Conservation (phyloP, 2,888 invertebrate species). For the Amphiduros pacificus region DNA sequence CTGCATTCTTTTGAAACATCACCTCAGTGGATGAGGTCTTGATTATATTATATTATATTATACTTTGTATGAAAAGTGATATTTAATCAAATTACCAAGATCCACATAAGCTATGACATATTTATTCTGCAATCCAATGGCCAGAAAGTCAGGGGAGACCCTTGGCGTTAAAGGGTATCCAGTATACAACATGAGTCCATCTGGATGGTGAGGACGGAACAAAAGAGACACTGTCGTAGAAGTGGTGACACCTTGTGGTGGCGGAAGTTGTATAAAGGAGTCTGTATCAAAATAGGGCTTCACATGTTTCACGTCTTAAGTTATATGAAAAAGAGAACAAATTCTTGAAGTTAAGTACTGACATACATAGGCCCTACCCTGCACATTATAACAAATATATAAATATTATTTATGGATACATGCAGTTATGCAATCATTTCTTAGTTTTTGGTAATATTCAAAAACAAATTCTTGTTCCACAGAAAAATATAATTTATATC, state of each 20-base stretch:
- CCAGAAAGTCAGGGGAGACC: constrained; percentile 1
- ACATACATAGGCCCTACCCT: too few relatives aligned
- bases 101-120: constrained; percentile 1
- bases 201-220: not conserved
- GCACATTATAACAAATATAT: too few relatives aligned
- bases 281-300: constrained; percentile 1
- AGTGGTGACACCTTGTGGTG: not conserved
- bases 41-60: too few relatives aligned
- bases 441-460: too few relatives aligned
- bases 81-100: constrained; percentile 10
- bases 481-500: too few relatives aligned
- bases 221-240: constrained; percentile 4
- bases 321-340: not conserved
- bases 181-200: constrained; percentile 10
- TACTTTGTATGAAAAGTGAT: too few relatives aligned
- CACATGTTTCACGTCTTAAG: not conserved
- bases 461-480: too few relatives aligned
- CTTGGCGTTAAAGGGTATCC: not conserved
- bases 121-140: constrained; percentile 3
- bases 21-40: too few relatives aligned
- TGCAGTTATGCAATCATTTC: too few relatives aligned
- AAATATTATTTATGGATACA: too few relatives aligned
- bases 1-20: too few relatives aligned
- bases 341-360: too few relatives aligned
- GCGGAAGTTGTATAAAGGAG: constrained; percentile 9